These are phyloP conservation scores for Gorsachius goisagi DNA, from an alignment of 2,113 vertebrate species.

Conservation along the genomic window DNA sequence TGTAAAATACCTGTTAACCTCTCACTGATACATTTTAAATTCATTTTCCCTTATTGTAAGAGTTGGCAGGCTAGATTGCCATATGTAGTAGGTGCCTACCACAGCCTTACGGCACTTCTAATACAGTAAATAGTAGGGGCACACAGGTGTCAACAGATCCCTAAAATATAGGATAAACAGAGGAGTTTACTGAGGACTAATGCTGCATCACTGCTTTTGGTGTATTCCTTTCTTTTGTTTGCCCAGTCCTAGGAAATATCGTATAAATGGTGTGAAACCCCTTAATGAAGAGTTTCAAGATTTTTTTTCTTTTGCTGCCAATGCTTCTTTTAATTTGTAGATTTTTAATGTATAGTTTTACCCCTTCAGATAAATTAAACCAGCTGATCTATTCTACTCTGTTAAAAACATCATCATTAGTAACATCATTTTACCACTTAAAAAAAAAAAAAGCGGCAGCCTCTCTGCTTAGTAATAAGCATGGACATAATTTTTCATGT, in stretches of 20 bases:
- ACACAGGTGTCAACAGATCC: not conserved
- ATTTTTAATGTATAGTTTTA: not conserved
- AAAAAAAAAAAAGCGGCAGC: not conserved
- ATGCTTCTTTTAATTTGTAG: not conserved
- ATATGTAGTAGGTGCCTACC: not conserved
- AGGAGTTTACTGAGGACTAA: not conserved
- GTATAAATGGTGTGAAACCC: not conserved
- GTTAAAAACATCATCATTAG: not conserved
- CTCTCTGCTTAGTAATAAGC: not conserved
- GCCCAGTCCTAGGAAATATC: not conserved
- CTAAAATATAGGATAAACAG: not conserved
- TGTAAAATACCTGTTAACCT: not conserved
- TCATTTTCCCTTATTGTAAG: not conserved
- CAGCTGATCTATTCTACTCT: not conserved
- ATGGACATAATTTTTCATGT: not conserved
- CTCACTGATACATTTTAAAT: not conserved
- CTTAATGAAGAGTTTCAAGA: not conserved
- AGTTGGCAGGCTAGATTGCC: not conserved
- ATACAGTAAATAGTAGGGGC: not conserved
- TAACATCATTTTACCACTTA: not conserved
- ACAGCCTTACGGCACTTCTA: not conserved
- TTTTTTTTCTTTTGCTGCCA: not conserved
- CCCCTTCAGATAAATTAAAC: not conserved
- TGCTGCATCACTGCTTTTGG: not conserved
- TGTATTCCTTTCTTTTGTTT: not conserved